phyloP scores from a whole-genome alignment of 2,113 vertebrate species.

The Thalassarche chlororhynchos region DNA sequence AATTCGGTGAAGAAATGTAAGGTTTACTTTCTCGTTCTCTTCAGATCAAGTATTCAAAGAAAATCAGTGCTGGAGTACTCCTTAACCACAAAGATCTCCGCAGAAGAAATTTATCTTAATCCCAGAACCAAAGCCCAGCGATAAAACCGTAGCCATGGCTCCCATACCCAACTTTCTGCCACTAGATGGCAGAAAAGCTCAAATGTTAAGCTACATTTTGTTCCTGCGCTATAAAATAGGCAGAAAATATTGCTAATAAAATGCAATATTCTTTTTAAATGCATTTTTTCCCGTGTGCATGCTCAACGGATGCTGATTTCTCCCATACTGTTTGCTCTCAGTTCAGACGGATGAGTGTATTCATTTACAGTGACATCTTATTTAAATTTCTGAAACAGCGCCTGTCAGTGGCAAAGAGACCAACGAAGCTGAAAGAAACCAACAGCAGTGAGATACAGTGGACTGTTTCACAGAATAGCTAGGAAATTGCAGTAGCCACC shows the following conservation, averaged over 20 bases:
- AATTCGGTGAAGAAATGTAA: neutral
- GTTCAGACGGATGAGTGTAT: neutral
- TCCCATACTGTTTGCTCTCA: neutral
- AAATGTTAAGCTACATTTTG: neutral
- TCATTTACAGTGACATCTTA: neutral
- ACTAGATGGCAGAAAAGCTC: slow-evolving; percentile 31
- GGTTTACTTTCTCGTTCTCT: neutral
- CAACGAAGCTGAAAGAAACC: neutral
- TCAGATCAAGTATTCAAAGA: neutral
- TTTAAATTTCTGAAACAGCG: neutral
- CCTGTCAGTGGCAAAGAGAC: neutral
- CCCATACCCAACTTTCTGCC: neutral
- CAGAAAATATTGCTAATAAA: neutral
- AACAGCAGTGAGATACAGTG: neutral
- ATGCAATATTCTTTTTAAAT: neutral
- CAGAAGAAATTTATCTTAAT: neutral
- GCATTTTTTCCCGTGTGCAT: neutral
- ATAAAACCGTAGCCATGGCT: accelerated
- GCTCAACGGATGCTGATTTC: neutral
- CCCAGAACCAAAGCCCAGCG: accelerated
- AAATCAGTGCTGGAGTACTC: neutral
- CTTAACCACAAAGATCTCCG: neutral
- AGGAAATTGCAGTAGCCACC: neutral
- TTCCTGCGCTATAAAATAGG: accelerated
- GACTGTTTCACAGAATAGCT: neutral